These are phyloP conservation scores for Phaethornis superciliosus DNA, from an alignment of 2,113 vertebrate genomes.

Conservation along the genomic window DNA sequence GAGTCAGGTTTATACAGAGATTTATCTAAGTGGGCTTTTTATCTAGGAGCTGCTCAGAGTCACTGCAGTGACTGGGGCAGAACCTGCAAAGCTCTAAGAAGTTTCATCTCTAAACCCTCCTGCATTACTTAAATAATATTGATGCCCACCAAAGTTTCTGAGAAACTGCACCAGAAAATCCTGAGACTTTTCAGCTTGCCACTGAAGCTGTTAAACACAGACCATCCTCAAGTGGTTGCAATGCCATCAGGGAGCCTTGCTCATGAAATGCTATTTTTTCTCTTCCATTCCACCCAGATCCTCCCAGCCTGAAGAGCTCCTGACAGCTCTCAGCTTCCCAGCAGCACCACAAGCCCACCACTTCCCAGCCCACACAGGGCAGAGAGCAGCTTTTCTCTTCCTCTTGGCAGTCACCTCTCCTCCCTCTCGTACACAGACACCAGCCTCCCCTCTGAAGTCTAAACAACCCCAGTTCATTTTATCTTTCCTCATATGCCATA, in stretches of 20 bases:
- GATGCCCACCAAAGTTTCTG: background rate
- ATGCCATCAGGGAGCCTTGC: background rate
- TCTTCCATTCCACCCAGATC: rapidly evolving
- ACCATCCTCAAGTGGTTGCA: background rate
- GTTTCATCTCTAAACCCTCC: background rate
- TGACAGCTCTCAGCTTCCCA: background rate
- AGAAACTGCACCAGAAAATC: background rate
- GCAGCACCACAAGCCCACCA: background rate
- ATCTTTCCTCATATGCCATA: background rate
- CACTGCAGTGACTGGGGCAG: background rate
- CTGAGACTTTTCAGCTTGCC: background rate
- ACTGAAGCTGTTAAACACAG: background rate
- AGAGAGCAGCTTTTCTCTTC: background rate
- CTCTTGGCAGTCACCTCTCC: background rate
- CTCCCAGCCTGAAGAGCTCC: background rate
- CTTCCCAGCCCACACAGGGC: background rate
- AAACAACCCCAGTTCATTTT: background rate
- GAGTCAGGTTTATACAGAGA: background rate
- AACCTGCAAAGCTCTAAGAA: background rate
- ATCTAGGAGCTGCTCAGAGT: background rate
- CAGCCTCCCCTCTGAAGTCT: background rate
- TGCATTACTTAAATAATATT: background rate
- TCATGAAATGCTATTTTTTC: rapidly evolving
- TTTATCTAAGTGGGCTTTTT: background rate
- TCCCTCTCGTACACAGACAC: rapidly evolving